These are phyloP conservation scores for Agelaius phoeniceus DNA, from an alignment of 2,113 vertebrate genomes.

Conservation along the genomic window DNA sequence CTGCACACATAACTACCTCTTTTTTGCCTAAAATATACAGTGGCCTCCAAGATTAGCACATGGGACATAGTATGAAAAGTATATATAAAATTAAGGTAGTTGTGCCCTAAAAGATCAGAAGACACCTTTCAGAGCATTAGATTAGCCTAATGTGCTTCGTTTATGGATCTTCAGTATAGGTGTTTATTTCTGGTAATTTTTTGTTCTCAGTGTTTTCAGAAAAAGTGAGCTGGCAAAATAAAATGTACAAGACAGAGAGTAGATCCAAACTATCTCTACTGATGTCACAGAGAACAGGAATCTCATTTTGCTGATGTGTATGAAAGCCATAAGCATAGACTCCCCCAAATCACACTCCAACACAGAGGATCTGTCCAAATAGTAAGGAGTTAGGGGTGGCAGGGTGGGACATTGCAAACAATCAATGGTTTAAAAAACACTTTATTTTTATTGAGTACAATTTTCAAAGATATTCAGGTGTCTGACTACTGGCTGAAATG, in stretches of 20 bases:
- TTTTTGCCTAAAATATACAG: background rate
- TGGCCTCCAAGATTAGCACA: background rate
- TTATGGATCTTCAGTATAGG: background rate
- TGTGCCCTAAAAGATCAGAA: background rate
- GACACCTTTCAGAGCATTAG: background rate
- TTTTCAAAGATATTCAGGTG: background rate
- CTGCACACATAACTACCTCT: background rate
- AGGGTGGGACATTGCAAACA: background rate
- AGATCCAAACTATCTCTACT: background rate
- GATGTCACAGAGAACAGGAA: background rate
- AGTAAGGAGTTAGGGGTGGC: no score
- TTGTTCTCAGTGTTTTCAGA: background rate
- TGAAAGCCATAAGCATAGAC: background rate
- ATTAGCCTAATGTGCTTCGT: background rate
- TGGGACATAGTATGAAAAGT: background rate
- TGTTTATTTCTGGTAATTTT: background rate
- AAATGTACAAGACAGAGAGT: background rate
- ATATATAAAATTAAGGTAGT: background rate
- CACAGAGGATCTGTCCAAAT: no score
- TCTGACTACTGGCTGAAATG: background rate
- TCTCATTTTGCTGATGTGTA: background rate
- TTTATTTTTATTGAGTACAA: background rate
- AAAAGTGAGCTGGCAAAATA: background rate
- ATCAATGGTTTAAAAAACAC: background rate
- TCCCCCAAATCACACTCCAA: accelerated